Evolutionary conservation across 2,888 invertebrate species (phyloP).

Genomic region (Noctuana brunneofusca): DNA sequence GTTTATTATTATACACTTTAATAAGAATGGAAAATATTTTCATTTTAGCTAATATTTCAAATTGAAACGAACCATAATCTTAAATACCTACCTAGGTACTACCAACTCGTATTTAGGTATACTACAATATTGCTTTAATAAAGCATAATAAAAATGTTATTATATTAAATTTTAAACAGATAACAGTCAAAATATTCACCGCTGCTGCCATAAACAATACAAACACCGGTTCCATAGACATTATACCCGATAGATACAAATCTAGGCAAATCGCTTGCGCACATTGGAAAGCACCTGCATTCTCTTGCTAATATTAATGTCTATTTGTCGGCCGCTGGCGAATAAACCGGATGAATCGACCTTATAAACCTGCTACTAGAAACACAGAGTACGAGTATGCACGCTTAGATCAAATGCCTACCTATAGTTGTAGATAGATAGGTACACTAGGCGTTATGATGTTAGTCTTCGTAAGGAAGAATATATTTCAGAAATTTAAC

Average conservation of each 20-base stretch:
- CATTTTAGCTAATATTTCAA: too few species aligned
- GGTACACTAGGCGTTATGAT: too few species aligned
- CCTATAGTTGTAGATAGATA: too few species aligned
- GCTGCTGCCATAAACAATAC: constrained; percentile 24
- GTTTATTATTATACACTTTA: too few species aligned
- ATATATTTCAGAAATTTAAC: not conserved
- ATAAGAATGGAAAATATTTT: too few species aligned
- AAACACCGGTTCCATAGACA: constrained; percentile 26
- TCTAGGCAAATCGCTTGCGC: constrained; percentile 40
- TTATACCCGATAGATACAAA: constrained; percentile 37
- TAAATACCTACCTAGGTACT: too few species aligned
- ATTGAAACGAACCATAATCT: too few species aligned
- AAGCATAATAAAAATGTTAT: too few species aligned
- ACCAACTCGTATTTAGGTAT: too few species aligned
- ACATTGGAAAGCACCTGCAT: constrained; percentile 30
- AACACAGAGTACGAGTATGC: not conserved
- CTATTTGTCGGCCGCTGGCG: constrained; percentile 25
- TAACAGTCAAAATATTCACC: not conserved
- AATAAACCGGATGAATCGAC: constrained; percentile 20
- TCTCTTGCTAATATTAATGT: constrained; percentile 32
- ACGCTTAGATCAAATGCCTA: not conserved
- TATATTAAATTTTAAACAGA: too few species aligned
- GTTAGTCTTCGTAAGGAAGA: too few species aligned
- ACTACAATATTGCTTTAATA: too few species aligned
- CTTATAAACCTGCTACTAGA: constrained; percentile 1